Base-by-base conservation (phyloP, 2,797 vertebrate species). In the Myotis daubentonii region DNA sequence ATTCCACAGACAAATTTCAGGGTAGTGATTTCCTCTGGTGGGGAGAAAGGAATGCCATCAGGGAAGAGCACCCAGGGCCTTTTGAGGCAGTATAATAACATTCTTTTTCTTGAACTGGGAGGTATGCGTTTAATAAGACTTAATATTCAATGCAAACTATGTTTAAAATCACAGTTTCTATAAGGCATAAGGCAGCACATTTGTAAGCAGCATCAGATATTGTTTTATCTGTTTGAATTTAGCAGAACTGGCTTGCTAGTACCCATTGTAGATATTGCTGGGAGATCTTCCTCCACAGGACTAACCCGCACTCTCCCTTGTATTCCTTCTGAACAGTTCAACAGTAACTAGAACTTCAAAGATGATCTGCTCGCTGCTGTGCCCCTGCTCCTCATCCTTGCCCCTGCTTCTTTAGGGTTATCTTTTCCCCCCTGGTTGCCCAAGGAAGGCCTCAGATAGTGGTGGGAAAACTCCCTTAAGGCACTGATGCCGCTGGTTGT, bases 151-250 rank as follows among this genome's bases (percentile, higher is more conserved):
- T 30, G 66, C 44, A 81, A 91, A 87, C 76, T 90, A 7, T 70
- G 74, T 49, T 85, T 74, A 38, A 85, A 84, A 36, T 84, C 38
- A 2, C n/a, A 4, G 41, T 94, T 79, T 65, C 65, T 7, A 44
- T 65, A 78, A 89, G 28, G 11, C 36, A 33, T 65, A 78, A 94
- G 51, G 19, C 8, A 47, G 53, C 55, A 15, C 25, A 57, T 70
- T 88, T 83, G 84, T 25, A 95, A 95, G 90, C 6, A 60, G 15
- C 28, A 62, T 60, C 78, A 28, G 28, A 33, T 23, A 41, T 57
- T 76, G 30, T 84, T 89, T 93, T 47, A 60, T 60, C 33, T 62
- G 36, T 80, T 75, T 95, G 57, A 94, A 75, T 80, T 86, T 30
- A 3, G 41, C 72, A 66, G 38, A 89, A 79, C 53, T 65, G 55